Conservation (phyloP, 2,113 vertebrate genomes). For the Rhabdomys dilectus region DNA sequence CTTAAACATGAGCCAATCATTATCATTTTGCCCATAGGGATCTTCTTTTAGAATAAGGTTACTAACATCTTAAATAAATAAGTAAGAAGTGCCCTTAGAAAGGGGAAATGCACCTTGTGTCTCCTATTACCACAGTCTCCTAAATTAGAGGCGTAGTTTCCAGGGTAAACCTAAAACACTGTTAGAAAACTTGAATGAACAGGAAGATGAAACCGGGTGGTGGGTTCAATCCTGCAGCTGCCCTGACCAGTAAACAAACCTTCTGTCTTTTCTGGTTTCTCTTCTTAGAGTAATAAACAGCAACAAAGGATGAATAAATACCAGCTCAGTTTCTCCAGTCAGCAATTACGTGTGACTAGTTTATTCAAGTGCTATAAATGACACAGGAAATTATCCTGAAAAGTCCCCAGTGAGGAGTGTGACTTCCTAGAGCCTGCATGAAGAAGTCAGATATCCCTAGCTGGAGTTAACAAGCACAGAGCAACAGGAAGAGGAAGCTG, state of each 20-base stretch:
- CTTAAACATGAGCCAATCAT: not conserved
- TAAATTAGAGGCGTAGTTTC: not conserved
- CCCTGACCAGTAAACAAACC: conserved; percentile 16
- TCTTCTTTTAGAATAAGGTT: not conserved
- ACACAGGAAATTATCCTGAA: conserved; percentile 15
- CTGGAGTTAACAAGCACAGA: not conserved
- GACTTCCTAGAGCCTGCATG: not conserved
- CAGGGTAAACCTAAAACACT: not conserved
- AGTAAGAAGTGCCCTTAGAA: not conserved
- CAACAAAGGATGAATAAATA: conserved; percentile 51
- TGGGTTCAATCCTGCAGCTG: not conserved
- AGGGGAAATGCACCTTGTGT: not conserved
- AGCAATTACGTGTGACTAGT: not conserved
- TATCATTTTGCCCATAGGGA: not conserved
- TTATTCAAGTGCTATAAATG: not conserved
- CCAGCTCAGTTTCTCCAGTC: not conserved
- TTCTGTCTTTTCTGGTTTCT: conserved; percentile 45
- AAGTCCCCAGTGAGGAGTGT: not conserved
- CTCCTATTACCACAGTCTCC: not conserved
- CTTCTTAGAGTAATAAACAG: conserved; percentile 47
- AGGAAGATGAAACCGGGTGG: conserved; percentile 30
- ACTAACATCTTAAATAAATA: not conserved
- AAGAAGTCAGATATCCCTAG: not conserved
- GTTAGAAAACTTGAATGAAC: conserved; percentile 37
- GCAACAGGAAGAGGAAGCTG: conserved; percentile 30